These are phyloP conservation scores for Brenthis hecate DNA, from an alignment of 2,888 invertebrate genomes.

Conservation along the genomic window DNA sequence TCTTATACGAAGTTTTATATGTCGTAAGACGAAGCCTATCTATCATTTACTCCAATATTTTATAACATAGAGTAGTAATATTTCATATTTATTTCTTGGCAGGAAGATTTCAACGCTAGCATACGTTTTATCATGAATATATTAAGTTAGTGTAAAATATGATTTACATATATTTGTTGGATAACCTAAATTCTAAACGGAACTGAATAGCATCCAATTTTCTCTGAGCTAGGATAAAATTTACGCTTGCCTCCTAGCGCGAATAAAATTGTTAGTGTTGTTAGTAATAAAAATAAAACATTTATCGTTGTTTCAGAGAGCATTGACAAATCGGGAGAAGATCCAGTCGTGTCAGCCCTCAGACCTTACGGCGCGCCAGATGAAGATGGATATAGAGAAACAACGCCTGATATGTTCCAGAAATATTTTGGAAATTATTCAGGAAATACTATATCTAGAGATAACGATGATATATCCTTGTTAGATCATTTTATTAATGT, in stretches of 20 bases:
- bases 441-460: constrained; percentile 42
- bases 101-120: background rate
- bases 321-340: constrained; percentile 75
- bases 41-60: background rate
- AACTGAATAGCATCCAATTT: constrained; percentile 14
- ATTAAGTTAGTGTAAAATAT: no score
- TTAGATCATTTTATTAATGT: constrained; percentile 69
- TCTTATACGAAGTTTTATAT: no score
- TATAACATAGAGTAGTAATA: background rate
- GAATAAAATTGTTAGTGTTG: constrained; percentile 23
- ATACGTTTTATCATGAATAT: constrained; percentile 1
- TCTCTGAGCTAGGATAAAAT: constrained; percentile 21
- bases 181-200: background rate
- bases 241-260: constrained; percentile 24
- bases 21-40: background rate
- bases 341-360: constrained; percentile 70
- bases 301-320: constrained; percentile 70
- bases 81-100: background rate
- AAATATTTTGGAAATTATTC: constrained; percentile 69
- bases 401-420: constrained; percentile 57
- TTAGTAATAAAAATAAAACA: constrained; percentile 36
- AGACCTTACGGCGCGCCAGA: constrained; percentile 68
- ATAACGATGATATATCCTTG: constrained; percentile 47
- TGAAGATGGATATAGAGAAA: constrained; percentile 59
- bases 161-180: background rate